phyloP scores from a whole-genome alignment of 2,888 invertebrate genomes.

The Caenorhabditis zanzibari region DNA sequence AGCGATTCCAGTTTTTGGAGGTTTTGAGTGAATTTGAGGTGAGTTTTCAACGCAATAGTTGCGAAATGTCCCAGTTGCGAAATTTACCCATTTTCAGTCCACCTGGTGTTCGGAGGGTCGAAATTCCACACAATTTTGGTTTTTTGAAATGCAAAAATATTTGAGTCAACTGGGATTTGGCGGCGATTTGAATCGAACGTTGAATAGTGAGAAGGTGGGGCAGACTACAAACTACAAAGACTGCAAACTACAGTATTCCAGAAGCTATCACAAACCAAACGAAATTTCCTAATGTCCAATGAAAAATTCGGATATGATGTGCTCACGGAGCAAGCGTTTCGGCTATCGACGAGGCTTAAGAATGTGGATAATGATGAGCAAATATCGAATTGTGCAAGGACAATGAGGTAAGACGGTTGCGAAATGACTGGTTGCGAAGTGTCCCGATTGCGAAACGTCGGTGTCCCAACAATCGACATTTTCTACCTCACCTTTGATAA shows the following conservation, averaged over 20 bases:
- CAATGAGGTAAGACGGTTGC: slow-evolving; percentile 67
- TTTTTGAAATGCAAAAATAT: slow-evolving; percentile 75
- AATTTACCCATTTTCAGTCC: slow-evolving; percentile 34
- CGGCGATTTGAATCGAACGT: slow-evolving; percentile 60
- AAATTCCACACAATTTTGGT: slow-evolving; percentile 78
- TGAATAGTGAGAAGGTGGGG: slow-evolving; percentile 72
- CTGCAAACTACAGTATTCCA: slow-evolving; percentile 48
- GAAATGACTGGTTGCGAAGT: neutral
- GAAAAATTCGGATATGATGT: slow-evolving; percentile 77
- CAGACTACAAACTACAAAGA: slow-evolving; percentile 12
- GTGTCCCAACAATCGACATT: too few species aligned
- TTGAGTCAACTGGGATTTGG: slow-evolving; percentile 75
- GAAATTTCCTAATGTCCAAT: slow-evolving; percentile 75
- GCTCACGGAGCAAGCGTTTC: slow-evolving; percentile 68
- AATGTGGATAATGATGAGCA: slow-evolving; percentile 72
- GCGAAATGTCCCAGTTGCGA: neutral
- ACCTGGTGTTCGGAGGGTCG: slow-evolving; percentile 69
- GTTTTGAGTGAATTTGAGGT: slow-evolving; percentile 73
- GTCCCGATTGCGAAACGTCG: too few species aligned
- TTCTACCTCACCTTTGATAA: too few species aligned
- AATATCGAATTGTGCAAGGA: slow-evolving; percentile 72
- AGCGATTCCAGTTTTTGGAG: slow-evolving; percentile 68
- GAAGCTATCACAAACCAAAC: slow-evolving; percentile 71
- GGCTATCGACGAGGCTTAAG: slow-evolving; percentile 73
- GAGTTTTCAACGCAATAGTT: neutral